Percentiles rank a stretch among this genome's conserved stretches.
These are phyloP conservation scores for Hydrolagus colliei DNA, from an alignment of 2,797 vertebrate genomes.

Conservation along the genomic window DNA sequence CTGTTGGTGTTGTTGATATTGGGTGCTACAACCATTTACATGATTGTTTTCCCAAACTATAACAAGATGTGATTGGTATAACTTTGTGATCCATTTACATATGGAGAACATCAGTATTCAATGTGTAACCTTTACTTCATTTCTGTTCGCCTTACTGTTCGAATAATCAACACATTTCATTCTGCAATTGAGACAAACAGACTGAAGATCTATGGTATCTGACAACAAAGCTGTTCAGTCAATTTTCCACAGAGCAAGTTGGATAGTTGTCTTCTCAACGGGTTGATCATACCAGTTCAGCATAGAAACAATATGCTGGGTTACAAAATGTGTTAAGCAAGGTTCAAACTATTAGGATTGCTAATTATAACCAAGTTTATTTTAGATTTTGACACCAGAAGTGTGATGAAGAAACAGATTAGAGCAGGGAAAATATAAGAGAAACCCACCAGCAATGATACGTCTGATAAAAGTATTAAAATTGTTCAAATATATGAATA, in stretches of 20 bases:
- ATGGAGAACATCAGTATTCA: background rate
- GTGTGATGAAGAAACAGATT: background rate
- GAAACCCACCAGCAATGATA: background rate
- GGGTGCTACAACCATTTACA: background rate
- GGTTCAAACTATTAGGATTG: background rate
- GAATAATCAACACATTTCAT: slow-evolving; percentile 2
- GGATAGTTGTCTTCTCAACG: background rate
- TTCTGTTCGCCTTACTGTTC: background rate
- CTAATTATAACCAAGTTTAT: background rate
- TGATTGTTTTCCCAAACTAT: background rate
- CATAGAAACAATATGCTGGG: background rate
- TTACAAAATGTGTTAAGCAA: background rate
- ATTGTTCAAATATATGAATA: background rate
- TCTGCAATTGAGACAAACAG: background rate
- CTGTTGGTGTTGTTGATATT: too few species aligned
- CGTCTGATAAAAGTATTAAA: background rate
- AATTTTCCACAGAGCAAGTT: background rate
- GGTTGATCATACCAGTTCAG: background rate
- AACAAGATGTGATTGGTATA: background rate
- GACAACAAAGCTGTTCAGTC: background rate
- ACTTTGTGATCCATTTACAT: background rate
- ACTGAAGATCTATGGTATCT: background rate
- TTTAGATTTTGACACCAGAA: background rate
- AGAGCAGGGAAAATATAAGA: background rate
- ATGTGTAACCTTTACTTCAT: background rate